Evolutionary conservation across 35 echinoderm and acorn worm genomes (phyloP).

Genomic region (Heliocidaris tuberculata): DNA sequence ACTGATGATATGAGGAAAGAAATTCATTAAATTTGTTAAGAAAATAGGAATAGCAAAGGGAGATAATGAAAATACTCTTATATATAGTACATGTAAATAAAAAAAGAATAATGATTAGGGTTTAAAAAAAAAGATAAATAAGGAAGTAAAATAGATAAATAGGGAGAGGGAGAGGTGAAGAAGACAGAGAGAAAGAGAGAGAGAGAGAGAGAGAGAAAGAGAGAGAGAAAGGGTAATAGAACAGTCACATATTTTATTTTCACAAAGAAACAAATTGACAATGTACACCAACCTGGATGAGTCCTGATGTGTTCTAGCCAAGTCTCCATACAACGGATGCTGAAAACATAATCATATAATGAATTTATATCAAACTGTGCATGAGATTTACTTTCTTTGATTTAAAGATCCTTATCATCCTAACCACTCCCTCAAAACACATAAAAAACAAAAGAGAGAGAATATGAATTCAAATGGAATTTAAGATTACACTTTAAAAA

Average conservation of each 20-base stretch:
- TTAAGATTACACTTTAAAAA: too few species aligned
- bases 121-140: not conserved
- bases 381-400: not conserved
- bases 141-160: not conserved
- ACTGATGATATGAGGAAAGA: not conserved
- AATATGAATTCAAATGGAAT: not conserved
- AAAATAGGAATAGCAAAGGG: not conserved
- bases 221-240: not conserved
- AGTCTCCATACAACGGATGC: constrained; percentile 61
- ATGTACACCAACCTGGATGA: constrained; percentile 60
- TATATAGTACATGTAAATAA: not conserved
- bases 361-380: not conserved
- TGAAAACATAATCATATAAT: constrained; percentile 14
- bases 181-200: not conserved
- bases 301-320: constrained; percentile 71
- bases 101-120: too few species aligned
- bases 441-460: not conserved
- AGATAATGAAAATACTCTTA: not conserved
- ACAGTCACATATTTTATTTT: too few species aligned
- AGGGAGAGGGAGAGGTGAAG: not conserved
- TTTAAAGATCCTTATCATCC: not conserved
- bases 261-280: too few species aligned
- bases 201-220: not conserved
- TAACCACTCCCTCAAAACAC: not conserved
- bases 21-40: not conserved